phyloP scores from a whole-genome alignment of 2,797 vertebrate species.

The Mallotus villosus region DNA sequence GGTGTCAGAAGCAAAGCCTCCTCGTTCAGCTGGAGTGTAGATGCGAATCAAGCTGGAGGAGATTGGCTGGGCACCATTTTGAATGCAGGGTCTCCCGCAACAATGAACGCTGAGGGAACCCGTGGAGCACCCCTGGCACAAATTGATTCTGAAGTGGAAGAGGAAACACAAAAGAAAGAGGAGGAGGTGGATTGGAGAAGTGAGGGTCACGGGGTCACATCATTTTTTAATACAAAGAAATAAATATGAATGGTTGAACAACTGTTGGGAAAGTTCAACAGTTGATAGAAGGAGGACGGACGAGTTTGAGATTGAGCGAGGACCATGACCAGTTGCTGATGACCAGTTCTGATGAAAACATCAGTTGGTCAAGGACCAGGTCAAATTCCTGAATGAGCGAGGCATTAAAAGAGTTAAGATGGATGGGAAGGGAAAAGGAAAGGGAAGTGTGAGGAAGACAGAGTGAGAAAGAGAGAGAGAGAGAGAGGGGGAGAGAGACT shows the following conservation, averaged over 20 bases:
- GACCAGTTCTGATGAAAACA: neutral
- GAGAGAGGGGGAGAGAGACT: constrained; percentile 19
- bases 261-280: constrained; percentile 10
- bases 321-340: too few relatives aligned
- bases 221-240: constrained; percentile 13
- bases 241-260: constrained; percentile 14
- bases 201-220: constrained; percentile 17
- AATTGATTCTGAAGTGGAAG: constrained; percentile 68
- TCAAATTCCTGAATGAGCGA: constrained; percentile 12
- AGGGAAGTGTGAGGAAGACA: constrained; percentile 45
- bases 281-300: constrained; percentile 13
- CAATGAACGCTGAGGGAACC: constrained; percentile 55
- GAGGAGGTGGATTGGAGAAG: constrained; percentile 16
- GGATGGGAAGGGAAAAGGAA: constrained; percentile 19
- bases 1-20: constrained; percentile 34
- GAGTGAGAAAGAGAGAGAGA: constrained; percentile 30
- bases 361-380: neutral
- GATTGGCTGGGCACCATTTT: constrained; percentile 58
- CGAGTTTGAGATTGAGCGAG: neutral
- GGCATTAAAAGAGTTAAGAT: constrained; percentile 4
- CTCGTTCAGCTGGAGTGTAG: constrained; percentile 44
- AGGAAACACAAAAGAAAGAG: constrained; percentile 32
- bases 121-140: constrained; percentile 49
- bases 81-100: constrained; percentile 47
- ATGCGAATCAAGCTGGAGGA: constrained; percentile 50